These are phyloP conservation scores for Ostrea edulis DNA, from an alignment of 1,140 invertebrate genomes.

Conservation along the genomic window DNA sequence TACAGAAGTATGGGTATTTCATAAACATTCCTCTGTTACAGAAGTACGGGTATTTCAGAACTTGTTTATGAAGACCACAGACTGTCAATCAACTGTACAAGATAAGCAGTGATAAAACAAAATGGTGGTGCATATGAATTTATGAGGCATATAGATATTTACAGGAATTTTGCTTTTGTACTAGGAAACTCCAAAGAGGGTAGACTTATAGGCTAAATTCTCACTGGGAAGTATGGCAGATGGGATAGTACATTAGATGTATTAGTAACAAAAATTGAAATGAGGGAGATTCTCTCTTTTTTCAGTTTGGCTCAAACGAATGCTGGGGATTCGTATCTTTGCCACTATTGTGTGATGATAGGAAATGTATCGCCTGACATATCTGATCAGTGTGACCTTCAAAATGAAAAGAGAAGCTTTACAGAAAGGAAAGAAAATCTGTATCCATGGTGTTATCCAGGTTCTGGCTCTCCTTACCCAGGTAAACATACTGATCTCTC, in stretches of 20 bases:
- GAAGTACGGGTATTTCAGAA: too few relatives aligned
- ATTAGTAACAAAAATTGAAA: neutral
- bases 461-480: neutral
- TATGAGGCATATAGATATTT: too few relatives aligned
- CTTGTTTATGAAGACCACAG: too few relatives aligned
- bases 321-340: neutral
- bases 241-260: neutral
- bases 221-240: too few relatives aligned
- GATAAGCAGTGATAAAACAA: too few relatives aligned
- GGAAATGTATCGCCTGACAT: neutral
- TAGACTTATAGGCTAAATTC: too few relatives aligned
- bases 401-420: neutral
- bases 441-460: neutral
- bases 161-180: too few relatives aligned
- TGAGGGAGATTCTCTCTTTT: neutral
- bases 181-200: too few relatives aligned
- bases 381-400: neutral
- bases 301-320: neutral
- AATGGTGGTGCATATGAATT: too few relatives aligned
- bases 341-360: neutral
- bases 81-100: too few relatives aligned
- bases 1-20: too few relatives aligned
- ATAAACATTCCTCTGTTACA: too few relatives aligned
- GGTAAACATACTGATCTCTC: neutral
- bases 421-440: neutral